Base-by-base conservation (phyloP, 2,888 invertebrate species). In the Hemithea aestivaria region DNA sequence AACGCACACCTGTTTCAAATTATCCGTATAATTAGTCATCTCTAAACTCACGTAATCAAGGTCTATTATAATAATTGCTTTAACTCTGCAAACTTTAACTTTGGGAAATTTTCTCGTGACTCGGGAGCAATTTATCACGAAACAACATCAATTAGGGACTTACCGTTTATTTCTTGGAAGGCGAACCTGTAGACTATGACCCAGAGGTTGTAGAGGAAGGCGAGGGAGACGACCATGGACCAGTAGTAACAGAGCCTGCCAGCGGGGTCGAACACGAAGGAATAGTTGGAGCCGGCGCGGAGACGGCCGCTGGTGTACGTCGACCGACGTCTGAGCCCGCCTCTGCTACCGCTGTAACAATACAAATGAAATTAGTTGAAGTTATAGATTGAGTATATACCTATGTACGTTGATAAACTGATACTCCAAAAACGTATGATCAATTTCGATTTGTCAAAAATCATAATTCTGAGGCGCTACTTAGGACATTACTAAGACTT, bases 161-260 rank as follows among this genome's bases (percentile, higher is more conserved):
- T 65, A 91, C 94, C 92, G 81, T 95, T 96, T 67, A 98, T 97
- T 89, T 98, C 98, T 87, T 97, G 95, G 87, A 99, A 99, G 87
- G 98, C 97, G 90, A 97, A 98, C 87, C 98, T 93, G 90, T 98
- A 98, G 79, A 98, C 97, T 88, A 98, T 96, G 82, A 96, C 96
- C 97, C 97, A 97, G 73, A 97, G 95, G 87, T 97, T 97, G 89
- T 97, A 97, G 68, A 97, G 93, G 88, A 97, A 97, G 72, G 97
- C 97, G 72, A 97, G 91, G 56, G 96, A 96, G 59, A 97, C 97
- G 61, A 97, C 95, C 94, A 97, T 95, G 62, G 96, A 96, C 97
- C 97, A 97, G 76, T 97, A 97, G 88, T 97, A 97, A 85, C 96
- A 96, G 50, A 98, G 90, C 34, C 98, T 91, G 51, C 98, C 98